Conservation (phyloP, 2,113 vertebrate species). For the Ardeotis arabs region DNA sequence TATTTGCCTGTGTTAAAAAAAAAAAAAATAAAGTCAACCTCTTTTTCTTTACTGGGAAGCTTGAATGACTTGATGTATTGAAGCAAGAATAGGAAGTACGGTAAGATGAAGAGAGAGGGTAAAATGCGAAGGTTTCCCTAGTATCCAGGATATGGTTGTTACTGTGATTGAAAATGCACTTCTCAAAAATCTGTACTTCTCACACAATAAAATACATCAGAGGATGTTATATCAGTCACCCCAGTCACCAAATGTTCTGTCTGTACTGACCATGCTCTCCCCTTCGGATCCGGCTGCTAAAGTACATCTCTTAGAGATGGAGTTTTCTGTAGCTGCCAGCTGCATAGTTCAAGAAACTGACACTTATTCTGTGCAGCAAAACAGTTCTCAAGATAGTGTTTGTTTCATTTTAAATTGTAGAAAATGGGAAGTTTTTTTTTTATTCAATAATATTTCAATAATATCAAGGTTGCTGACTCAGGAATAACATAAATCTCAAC, state of each 20-base stretch:
- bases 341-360: neutral
- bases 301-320: neutral
- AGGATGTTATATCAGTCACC: neutral
- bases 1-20: neutral
- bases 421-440: neutral
- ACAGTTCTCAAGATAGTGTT: neutral
- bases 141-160: neutral
- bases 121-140: neutral
- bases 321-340: neutral
- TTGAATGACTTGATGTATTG: neutral
- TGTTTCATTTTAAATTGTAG: neutral
- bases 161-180: neutral
- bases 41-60: neutral
- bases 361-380: neutral
- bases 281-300: neutral
- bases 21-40: neutral
- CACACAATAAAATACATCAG: neutral
- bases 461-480: neutral
- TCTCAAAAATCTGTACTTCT: constrained; percentile 6
- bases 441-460: neutral
- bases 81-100: neutral
- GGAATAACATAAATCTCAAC: neutral
- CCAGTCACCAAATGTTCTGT: neutral
- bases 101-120: neutral
- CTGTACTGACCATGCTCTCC: neutral